These are phyloP conservation scores for Yponomeuta malinellus DNA, from an alignment of 2,888 invertebrate species.

Conservation along the genomic window DNA sequence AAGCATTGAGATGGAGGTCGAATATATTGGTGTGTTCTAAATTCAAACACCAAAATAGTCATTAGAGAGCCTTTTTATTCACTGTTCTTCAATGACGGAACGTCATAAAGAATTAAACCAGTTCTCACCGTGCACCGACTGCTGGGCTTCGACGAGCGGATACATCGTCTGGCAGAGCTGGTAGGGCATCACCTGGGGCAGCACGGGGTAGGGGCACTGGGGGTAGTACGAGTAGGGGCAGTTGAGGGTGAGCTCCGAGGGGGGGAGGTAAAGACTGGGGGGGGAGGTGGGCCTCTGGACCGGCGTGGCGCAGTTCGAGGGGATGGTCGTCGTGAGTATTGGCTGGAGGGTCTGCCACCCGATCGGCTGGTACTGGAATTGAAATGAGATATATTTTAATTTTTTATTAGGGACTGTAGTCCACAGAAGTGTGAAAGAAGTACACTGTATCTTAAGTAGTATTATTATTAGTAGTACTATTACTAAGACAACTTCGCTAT, in stretches of 20 bases:
- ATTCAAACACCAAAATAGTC: too few species aligned
- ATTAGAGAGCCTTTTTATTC: too few species aligned
- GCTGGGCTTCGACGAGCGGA: slow-evolving; percentile 31
- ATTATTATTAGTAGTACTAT: too few species aligned
- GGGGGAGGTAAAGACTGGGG: slow-evolving; percentile 15
- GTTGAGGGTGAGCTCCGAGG: not conserved
- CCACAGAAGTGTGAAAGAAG: too few species aligned
- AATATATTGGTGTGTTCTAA: too few species aligned
- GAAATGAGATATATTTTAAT: not conserved
- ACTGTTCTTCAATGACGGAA: too few species aligned
- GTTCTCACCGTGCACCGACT: too few species aligned
- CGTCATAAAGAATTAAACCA: too few species aligned
- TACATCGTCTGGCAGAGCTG: slow-evolving; percentile 49
- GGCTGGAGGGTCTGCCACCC: slow-evolving; percentile 39
- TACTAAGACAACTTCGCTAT: too few species aligned
- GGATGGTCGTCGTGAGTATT: slow-evolving; percentile 21
- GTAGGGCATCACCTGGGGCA: slow-evolving; percentile 45
- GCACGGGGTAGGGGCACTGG: not conserved
- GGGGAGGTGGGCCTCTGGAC: slow-evolving; percentile 17
- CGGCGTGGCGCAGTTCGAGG: slow-evolving; percentile 12
- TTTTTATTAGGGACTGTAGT: too few species aligned
- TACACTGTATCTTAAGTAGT: too few species aligned
- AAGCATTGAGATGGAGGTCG: too few species aligned
- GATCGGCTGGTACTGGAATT: slow-evolving; percentile 41
- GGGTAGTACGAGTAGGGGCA: slow-evolving; percentile 11